These are phyloP conservation scores for Loriculus beryllinus DNA, from an alignment of 2,797 vertebrate genomes.

Conservation along the genomic window DNA sequence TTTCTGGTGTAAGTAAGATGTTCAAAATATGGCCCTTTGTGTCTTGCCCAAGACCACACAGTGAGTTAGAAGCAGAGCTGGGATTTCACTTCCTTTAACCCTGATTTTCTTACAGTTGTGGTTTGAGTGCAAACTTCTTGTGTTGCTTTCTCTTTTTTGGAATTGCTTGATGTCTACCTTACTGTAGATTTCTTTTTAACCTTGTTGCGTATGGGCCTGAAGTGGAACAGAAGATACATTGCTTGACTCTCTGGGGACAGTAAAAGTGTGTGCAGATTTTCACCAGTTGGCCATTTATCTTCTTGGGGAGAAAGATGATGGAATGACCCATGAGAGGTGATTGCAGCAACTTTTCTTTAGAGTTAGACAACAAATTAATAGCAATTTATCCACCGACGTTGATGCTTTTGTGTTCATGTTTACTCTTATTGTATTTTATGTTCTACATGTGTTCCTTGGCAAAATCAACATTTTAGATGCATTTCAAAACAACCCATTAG, in stretches of 20 bases:
- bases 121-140: constrained; percentile 18
- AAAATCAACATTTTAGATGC: not conserved
- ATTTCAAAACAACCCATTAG: not conserved
- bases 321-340: not conserved
- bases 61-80: constrained; percentile 29
- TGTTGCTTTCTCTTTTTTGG: not conserved
- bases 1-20: constrained; percentile 24
- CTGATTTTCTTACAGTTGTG: constrained; percentile 48
- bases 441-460: not conserved
- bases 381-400: not conserved
- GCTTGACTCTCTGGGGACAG: not conserved
- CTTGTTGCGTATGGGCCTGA: not conserved
- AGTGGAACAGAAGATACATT: not conserved
- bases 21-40: constrained; percentile 32
- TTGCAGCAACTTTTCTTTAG: not conserved
- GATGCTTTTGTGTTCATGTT: not conserved
- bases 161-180: not conserved
- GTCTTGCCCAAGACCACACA: constrained; percentile 59
- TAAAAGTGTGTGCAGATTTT: not conserved
- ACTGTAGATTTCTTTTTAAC: not conserved
- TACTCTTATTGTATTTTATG: not conserved
- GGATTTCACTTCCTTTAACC: constrained; percentile 53
- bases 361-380: not conserved
- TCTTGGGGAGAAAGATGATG: not conserved
- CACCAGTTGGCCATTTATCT: not conserved